These are phyloP conservation scores for Clanis bilineata DNA, from an alignment of 2,888 invertebrate genomes.

Conservation along the genomic window DNA sequence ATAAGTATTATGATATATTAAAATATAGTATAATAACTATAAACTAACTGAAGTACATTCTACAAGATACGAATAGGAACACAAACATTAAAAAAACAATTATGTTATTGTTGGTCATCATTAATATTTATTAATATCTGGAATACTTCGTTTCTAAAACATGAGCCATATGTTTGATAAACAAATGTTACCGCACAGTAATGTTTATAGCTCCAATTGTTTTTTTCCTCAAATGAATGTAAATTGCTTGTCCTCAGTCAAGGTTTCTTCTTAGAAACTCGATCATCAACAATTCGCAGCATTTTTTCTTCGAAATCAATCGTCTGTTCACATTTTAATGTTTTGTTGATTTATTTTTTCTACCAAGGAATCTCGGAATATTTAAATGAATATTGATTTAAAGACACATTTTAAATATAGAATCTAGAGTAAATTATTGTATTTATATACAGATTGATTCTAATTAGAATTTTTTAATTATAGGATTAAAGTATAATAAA, in stretches of 20 bases:
- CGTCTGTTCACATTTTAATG: conserved; percentile 35
- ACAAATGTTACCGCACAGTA: background rate
- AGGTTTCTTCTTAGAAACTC: conserved; percentile 34
- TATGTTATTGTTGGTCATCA: background rate
- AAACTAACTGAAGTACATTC: too few relatives aligned
- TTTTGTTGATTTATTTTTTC: conserved; percentile 24
- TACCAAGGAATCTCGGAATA: background rate
- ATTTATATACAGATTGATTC: background rate
- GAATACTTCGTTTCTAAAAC: background rate
- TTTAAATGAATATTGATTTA: background rate
- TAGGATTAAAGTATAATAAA: too few relatives aligned
- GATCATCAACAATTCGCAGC: conserved; percentile 33
- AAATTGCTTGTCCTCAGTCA: conserved; percentile 33
- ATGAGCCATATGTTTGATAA: background rate
- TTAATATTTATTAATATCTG: background rate
- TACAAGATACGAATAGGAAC: too few relatives aligned
- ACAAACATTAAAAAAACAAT: too few relatives aligned
- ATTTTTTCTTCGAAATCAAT: conserved; percentile 36
- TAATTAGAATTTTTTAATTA: background rate
- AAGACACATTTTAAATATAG: background rate
- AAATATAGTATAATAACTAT: too few relatives aligned
- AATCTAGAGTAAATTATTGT: background rate
- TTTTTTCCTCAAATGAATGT: conserved; percentile 23
- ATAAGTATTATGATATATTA: too few relatives aligned
- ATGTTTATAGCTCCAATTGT: background rate